These are phyloP conservation scores for Scaptomyza tumidula DNA, from an alignment of 2,888 invertebrate species.

Conservation along the genomic window DNA sequence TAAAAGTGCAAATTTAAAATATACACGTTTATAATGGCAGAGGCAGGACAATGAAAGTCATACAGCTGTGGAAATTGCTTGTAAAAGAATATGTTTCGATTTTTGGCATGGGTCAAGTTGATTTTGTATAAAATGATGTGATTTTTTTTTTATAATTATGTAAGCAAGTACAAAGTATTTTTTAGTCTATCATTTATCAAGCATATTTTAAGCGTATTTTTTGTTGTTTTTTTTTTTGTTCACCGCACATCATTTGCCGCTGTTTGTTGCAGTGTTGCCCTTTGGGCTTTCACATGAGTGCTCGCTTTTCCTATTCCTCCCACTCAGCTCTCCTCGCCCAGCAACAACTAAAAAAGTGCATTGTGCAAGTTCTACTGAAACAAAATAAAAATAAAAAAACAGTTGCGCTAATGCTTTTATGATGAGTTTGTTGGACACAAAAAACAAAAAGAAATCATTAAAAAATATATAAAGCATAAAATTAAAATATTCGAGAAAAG, in stretches of 20 bases:
- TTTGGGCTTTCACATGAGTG: conserved; percentile 54
- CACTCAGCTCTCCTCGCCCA: not conserved
- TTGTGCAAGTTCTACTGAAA: conserved; percentile 39
- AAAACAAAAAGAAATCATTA: not conserved
- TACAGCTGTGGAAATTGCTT: not conserved
- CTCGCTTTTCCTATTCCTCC: not conserved
- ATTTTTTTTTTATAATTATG: too few species aligned
- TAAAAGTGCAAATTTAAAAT: conserved; percentile 9
- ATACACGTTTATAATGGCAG: not conserved
- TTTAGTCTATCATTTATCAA: conserved; percentile 1
- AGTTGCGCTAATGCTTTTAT: conserved; percentile 65
- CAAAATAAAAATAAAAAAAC: conserved; percentile 35
- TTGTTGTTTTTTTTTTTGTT: conserved; percentile 1
- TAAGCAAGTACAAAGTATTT: not conserved
- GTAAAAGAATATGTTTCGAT: not conserved
- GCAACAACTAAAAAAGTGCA: conserved; percentile 28
- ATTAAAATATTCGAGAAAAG: too few species aligned
- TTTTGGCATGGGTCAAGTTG: too few species aligned
- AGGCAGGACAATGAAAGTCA: not conserved
- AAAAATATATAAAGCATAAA: conserved; percentile 11
- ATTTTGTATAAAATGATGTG: too few species aligned
- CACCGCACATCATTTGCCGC: conserved; percentile 49
- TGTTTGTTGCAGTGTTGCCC: conserved; percentile 46
- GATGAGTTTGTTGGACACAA: conserved; percentile 43
- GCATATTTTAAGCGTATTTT: not conserved